Conservation (phyloP, 2,113 vertebrate genomes). For the Amphiprion percula region DNA sequence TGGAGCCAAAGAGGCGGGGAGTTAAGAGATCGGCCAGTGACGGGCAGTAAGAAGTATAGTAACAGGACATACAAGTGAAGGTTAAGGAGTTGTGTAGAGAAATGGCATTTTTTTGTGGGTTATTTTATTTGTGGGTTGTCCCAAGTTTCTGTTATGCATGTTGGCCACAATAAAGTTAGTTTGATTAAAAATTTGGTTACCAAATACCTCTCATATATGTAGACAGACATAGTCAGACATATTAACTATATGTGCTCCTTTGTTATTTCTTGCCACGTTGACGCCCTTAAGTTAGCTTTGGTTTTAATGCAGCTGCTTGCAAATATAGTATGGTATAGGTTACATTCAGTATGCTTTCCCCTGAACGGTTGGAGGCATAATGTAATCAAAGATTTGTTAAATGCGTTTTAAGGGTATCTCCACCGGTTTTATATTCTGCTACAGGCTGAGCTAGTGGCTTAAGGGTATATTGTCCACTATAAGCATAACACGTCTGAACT, state of each 20-base stretch:
- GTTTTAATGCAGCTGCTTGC: conserved; percentile 36
- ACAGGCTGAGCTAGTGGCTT: neutral
- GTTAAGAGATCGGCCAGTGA: conserved; percentile 45
- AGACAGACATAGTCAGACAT: neutral
- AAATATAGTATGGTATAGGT: neutral
- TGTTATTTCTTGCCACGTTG: conserved; percentile 2
- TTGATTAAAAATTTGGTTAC: neutral
- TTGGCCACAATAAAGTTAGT: no score
- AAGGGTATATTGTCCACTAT: neutral
- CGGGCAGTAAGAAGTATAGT: conserved; percentile 26
- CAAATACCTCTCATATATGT: neutral
- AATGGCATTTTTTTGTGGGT: conserved; percentile 18
- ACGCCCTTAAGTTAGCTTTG: conserved; percentile 30
- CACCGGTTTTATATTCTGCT: neutral
- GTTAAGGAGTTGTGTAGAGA: conserved; percentile 17
- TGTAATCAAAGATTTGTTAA: no score
- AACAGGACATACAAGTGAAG: conserved; percentile 38
- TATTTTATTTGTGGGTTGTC: neutral
- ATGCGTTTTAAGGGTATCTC: neutral
- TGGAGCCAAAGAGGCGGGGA: conserved; percentile 44
- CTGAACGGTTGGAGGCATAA: no score
- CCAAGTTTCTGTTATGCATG: neutral
- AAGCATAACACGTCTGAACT: neutral
- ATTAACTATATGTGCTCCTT: neutral
- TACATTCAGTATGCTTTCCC: no score